phyloP scores from a whole-genome alignment of 2,888 invertebrate genomes.

The Polydesmus complanatus region DNA sequence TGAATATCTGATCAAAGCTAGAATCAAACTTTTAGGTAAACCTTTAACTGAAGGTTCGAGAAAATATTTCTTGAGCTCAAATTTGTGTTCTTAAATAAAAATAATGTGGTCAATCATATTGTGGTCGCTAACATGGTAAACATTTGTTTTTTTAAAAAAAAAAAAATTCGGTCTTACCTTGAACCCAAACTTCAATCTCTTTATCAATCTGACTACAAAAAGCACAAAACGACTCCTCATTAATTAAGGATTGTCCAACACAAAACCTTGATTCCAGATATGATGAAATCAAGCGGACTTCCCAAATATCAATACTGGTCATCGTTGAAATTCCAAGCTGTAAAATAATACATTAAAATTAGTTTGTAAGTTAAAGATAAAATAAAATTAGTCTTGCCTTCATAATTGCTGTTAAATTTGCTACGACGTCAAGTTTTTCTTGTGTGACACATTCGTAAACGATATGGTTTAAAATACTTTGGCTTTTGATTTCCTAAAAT shows the following conservation, averaged over 20 bases:
- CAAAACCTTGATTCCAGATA: background rate
- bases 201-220: slow-evolving; percentile 4
- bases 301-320: slow-evolving; percentile 5
- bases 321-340: background rate
- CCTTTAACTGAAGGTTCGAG: no score
- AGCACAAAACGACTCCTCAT: slow-evolving; percentile 8
- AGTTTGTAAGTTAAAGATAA: no score
- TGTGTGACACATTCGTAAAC: slow-evolving; percentile 64
- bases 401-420: slow-evolving; percentile 44
- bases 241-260: background rate
- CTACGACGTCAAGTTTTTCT: slow-evolving; percentile 60
- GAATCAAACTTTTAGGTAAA: background rate
- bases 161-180: no score
- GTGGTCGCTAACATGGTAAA: no score
- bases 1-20: background rate
- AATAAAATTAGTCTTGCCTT: no score
- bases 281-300: slow-evolving; percentile 1
- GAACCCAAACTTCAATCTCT: background rate
- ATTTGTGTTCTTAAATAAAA: no score
- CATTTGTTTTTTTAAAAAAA: no score
- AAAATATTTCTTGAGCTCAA: no score
- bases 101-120: no score
- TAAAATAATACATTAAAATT: background rate
- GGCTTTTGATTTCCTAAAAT: slow-evolving; percentile 10
- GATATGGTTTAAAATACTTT: slow-evolving; percentile 12